Conservation (phyloP, 2,888 invertebrate species). For the Bugula neritina region DNA sequence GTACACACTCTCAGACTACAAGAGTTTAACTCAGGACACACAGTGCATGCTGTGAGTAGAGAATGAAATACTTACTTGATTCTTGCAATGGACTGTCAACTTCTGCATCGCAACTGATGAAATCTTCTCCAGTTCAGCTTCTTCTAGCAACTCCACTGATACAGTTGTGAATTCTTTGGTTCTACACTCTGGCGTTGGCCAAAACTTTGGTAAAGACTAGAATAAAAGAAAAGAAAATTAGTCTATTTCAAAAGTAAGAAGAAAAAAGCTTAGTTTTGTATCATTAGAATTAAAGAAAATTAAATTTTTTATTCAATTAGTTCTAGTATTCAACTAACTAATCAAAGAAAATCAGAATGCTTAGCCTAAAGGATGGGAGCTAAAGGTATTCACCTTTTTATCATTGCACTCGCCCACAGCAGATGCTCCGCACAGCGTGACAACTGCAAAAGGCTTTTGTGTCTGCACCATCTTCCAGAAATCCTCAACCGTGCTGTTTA, state of each 20-base stretch:
- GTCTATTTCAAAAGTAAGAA: too few species aligned
- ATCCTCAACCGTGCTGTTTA: conserved; percentile 20
- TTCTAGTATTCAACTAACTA: too few species aligned
- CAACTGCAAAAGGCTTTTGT: neutral
- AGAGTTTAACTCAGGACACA: too few species aligned
- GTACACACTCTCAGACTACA: too few species aligned
- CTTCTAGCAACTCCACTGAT: conserved; percentile 12
- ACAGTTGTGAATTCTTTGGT: conserved; percentile 15
- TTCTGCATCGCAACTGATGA: neutral
- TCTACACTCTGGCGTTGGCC: conserved; percentile 13
- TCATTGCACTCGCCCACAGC: neutral
- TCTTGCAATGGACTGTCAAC: neutral
- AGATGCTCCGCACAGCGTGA: conserved; percentile 12
- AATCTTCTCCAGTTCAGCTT: neutral
- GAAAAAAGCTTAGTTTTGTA: too few species aligned
- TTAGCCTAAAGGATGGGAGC: too few species aligned
- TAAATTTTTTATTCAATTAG: too few species aligned
- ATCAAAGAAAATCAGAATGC: too few species aligned
- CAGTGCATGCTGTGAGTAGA: too few species aligned
- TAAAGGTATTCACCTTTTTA: conserved; percentile 5
- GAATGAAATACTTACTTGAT: neutral
- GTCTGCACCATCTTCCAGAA: conserved; percentile 26
- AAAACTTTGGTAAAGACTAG: conserved; percentile 8
- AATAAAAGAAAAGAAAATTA: neutral
- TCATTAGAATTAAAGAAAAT: too few species aligned